These are phyloP conservation scores for Equus przewalskii DNA, from an alignment of 2,113 vertebrate species.

Conservation along the genomic window DNA sequence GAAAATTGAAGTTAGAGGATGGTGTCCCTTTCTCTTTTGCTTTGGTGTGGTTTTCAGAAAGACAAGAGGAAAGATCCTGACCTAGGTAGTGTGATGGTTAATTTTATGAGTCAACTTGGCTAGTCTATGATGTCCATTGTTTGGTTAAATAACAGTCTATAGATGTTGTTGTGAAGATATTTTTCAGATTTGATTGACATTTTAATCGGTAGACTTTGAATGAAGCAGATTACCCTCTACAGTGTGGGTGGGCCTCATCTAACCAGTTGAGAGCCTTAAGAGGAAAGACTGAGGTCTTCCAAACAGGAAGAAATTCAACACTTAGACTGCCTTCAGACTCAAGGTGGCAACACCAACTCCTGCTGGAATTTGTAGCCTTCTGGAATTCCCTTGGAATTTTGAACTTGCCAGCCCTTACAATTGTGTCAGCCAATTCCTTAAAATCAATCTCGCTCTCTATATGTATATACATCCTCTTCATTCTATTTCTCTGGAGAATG, in stretches of 20 bases:
- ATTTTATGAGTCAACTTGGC: background rate
- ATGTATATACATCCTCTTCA: background rate
- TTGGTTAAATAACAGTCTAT: background rate
- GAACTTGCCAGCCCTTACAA: background rate
- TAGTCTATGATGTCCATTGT: background rate
- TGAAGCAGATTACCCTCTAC: background rate
- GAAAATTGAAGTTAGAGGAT: background rate
- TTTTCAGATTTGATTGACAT: background rate
- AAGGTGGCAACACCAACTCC: background rate
- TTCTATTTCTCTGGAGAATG: background rate
- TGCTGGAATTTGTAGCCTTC: background rate
- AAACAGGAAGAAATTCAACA: background rate
- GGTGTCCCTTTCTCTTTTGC: background rate
- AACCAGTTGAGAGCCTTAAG: background rate
- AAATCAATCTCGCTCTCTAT: background rate
- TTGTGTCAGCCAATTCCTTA: background rate
- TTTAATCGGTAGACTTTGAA: background rate
- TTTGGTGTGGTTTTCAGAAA: conserved; percentile 3
- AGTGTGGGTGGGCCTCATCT: background rate
- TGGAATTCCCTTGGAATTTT: background rate
- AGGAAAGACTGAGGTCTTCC: background rate
- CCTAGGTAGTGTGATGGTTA: background rate
- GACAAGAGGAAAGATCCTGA: background rate
- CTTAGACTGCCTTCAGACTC: background rate
- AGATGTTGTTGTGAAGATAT: background rate